Evolutionary conservation across 2,888 invertebrate species (phyloP).

Genomic region (Eristalinus aeneus): DNA sequence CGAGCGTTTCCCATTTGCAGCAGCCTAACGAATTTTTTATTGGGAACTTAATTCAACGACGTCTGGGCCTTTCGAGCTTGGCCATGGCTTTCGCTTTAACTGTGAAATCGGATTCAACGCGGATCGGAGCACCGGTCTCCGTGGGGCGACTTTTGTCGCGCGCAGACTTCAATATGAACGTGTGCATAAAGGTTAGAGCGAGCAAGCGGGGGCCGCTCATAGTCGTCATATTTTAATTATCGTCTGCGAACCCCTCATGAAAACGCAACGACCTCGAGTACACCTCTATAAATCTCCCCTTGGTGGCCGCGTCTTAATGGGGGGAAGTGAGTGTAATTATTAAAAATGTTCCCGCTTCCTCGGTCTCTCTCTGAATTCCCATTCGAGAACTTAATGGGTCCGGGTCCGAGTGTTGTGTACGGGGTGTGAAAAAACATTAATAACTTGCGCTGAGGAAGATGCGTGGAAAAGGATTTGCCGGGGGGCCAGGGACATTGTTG

Average conservation of each 20-base stretch:
- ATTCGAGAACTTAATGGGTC: constrained; percentile 33
- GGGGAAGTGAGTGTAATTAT: constrained; percentile 43
- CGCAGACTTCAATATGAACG: not conserved
- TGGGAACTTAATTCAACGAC: constrained; percentile 40
- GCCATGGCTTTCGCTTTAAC: not conserved
- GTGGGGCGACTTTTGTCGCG: constrained; percentile 5
- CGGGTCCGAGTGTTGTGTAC: not conserved
- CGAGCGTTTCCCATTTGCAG: constrained; percentile 47
- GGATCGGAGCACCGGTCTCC: not conserved
- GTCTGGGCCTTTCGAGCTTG: constrained; percentile 10
- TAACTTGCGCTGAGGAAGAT: constrained; percentile 22
- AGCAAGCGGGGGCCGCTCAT: not conserved
- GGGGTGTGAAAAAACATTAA: constrained; percentile 58
- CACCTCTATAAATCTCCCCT: constrained; percentile 41
- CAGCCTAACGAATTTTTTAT: constrained; percentile 41
- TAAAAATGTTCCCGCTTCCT: constrained; percentile 37
- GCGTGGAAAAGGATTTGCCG: not conserved
- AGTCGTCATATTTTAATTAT: constrained; percentile 20
- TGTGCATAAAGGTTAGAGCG: constrained; percentile 9
- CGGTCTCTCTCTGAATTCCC: constrained; percentile 1
- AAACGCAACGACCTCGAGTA: constrained; percentile 13
- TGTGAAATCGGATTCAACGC: constrained; percentile 21
- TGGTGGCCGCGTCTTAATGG: constrained; percentile 1
- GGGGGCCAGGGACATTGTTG: not conserved
- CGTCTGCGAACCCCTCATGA: constrained; percentile 11